phyloP scores from a whole-genome alignment of 2,888 invertebrate species.

The Empis livida region DNA sequence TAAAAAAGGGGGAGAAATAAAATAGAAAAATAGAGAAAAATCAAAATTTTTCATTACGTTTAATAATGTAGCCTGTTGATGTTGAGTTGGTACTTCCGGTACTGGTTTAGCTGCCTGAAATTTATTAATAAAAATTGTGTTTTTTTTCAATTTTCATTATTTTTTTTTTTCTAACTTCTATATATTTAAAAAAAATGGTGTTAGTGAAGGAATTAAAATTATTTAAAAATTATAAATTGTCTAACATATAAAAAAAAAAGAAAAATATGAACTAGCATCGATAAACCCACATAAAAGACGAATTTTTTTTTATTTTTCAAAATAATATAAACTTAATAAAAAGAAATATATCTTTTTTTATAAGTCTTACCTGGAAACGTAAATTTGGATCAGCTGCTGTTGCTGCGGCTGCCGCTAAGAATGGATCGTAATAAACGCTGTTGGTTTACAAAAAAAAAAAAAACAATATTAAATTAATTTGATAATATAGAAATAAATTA shows the following conservation, averaged over 20 bases:
- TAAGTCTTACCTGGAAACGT: conserved; percentile 69
- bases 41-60: conserved; percentile 30
- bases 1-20: no score
- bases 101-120: conserved; percentile 56
- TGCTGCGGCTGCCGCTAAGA: conserved; percentile 78
- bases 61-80: conserved; percentile 34
- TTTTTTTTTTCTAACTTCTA: no score
- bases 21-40: no score
- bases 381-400: conserved; percentile 68
- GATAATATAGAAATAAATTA: no score
- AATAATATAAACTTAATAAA: no score
- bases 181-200: conserved; percentile 10
- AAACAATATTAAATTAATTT: conserved; percentile 7
- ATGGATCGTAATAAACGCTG: conserved; percentile 92
- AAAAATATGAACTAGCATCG: background rate
- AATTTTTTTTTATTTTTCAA: no score
- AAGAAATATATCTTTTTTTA: no score
- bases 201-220: conserved; percentile 2
- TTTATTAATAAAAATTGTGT: conserved; percentile 8
- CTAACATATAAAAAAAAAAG: conserved; percentile 1
- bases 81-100: conserved; percentile 46
- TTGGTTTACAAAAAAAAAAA: conserved; percentile 12
- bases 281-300: background rate
- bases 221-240: background rate
- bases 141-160: conserved; percentile 5